Evolutionary conservation across 2,113 vertebrate genomes (phyloP).

Genomic region (Protobothrops flavoviridis): DNA sequence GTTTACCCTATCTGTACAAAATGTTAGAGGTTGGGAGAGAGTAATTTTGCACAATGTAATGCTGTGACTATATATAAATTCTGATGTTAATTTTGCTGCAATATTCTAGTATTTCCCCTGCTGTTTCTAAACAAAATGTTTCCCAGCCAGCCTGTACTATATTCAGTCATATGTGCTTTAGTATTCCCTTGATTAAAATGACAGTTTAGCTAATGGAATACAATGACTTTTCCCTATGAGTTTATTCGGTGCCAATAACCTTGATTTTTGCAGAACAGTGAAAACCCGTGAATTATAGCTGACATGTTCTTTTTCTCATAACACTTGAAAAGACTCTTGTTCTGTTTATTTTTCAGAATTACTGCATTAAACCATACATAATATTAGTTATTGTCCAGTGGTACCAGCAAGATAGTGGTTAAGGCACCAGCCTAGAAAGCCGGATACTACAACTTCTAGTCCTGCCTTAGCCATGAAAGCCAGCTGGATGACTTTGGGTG

Average conservation of each 20-base stretch:
- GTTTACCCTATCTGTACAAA: not conserved
- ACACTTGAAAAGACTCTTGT: not conserved
- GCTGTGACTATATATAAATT: not conserved
- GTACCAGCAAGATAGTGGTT: not conserved
- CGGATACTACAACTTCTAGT: not conserved
- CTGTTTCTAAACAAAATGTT: not conserved
- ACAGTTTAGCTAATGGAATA: not conserved
- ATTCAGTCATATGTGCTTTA: not conserved
- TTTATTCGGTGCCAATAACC: conserved; percentile 11
- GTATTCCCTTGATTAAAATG: not conserved
- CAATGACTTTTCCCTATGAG: not conserved
- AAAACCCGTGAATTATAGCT: conserved; percentile 13
- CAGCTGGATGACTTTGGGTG: not conserved
- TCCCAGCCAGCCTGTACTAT: not conserved
- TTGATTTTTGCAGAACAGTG: not conserved
- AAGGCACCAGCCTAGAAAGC: not conserved
- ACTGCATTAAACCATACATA: not conserved
- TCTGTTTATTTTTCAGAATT: not conserved
- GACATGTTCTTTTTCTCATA: not conserved
- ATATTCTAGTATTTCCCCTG: not conserved
- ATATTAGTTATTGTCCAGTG: not conserved
- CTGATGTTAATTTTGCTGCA: not conserved
- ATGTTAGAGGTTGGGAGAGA: not conserved
- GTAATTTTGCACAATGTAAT: not conserved
- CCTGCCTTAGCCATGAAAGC: not conserved